phyloP scores from a whole-genome alignment of 2,888 invertebrate genomes.

The Anaspis maculata region DNA sequence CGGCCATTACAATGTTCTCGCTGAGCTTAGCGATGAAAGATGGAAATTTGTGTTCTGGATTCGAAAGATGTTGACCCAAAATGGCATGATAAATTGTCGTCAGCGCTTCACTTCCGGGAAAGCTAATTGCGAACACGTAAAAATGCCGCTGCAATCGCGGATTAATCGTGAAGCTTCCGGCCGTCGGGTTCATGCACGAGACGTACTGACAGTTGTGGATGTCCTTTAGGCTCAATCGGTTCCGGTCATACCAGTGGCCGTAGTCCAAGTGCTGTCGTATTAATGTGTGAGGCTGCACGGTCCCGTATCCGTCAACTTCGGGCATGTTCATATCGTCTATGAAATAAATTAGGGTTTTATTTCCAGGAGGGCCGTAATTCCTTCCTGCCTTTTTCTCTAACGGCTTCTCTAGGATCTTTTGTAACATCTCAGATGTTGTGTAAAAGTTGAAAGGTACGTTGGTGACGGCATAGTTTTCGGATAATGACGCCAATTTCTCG shows the following conservation, averaged over 20 bases:
- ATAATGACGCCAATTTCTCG: constrained; percentile 61
- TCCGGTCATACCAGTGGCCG: constrained; percentile 90
- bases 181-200: constrained; percentile 96
- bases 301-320: constrained; percentile 81
- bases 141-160: constrained; percentile 87
- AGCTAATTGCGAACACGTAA: constrained; percentile 75
- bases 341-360: constrained; percentile 87
- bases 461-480: constrained; percentile 80
- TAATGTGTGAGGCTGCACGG: constrained; percentile 92
- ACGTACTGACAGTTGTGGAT: constrained; percentile 96
- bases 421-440: constrained; percentile 89
- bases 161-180: constrained; percentile 94
- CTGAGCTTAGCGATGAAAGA: constrained; percentile 59
- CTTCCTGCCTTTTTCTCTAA: constrained; percentile 91
- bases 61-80: constrained; percentile 74
- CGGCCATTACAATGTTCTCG: constrained; percentile 68
- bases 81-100: constrained; percentile 85
- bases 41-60: constrained; percentile 73
- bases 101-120: constrained; percentile 72
- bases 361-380: constrained; percentile 93
- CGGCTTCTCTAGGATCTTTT: constrained; percentile 87
- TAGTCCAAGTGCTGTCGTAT: constrained; percentile 95
- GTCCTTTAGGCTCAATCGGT: constrained; percentile 81
- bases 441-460: constrained; percentile 96
- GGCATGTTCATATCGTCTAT: constrained; percentile 99